Percentiles rank a stretch among this genome's conserved stretches.
phyloP scores from a whole-genome alignment of 2,888 invertebrate genomes.

The Lissonota sp. region DNA sequence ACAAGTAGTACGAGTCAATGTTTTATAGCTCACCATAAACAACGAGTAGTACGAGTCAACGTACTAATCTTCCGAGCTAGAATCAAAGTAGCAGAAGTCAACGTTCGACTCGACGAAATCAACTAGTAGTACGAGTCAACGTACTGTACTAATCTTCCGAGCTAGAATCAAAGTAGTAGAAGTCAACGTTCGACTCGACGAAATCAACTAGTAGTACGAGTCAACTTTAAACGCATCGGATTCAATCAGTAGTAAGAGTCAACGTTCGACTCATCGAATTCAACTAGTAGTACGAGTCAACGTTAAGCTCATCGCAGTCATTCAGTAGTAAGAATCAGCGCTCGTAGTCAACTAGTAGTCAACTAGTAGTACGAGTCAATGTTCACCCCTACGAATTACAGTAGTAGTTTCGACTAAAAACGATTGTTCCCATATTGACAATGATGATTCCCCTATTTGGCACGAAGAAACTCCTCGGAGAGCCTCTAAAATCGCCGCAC shows the following conservation, averaged over 20 bases:
- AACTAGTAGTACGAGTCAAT: constrained; percentile 27
- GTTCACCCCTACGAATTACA: constrained; percentile 14
- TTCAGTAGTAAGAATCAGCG: constrained; percentile 26
- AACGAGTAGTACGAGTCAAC: constrained; percentile 17
- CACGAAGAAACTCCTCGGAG: constrained; percentile 11
- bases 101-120: not conserved
- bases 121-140: not conserved
- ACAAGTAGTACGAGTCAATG: not conserved
- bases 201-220: not conserved
- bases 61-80: not conserved
- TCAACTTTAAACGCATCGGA: not conserved
- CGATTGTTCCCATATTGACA: constrained; percentile 26
- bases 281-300: constrained; percentile 3
- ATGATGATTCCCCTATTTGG: constrained; percentile 25
- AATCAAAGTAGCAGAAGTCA: constrained; percentile 17
- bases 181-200: not conserved
- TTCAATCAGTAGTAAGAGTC: constrained; percentile 25
- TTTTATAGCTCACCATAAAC: not conserved
- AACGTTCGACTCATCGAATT: not conserved
- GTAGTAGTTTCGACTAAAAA: constrained; percentile 11
- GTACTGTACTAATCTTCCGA: not conserved
- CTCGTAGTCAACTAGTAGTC: not conserved
- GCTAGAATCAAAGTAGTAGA: constrained; percentile 11
- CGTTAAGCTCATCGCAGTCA: not conserved
- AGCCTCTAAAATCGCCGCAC: constrained; percentile 40